Base-by-base conservation (phyloP, 2,797 vertebrate species). In the Adrianichthys oophorus region DNA sequence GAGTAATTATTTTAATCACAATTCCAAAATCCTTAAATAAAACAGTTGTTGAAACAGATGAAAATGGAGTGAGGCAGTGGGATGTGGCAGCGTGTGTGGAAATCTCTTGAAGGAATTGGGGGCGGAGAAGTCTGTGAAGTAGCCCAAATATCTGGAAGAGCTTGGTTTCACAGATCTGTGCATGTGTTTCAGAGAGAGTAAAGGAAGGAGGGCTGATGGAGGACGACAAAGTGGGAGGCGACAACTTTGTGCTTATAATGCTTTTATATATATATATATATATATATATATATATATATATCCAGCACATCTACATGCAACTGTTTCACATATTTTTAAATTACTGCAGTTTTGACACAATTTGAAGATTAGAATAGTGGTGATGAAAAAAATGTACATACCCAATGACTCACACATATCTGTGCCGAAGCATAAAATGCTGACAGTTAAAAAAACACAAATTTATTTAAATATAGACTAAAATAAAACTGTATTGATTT, bases 21-120 rank as follows among this genome's bases (percentile, higher is more conserved):
- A 32, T 7, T 8, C 7, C 8, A 32, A 29, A 29, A 8, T 32
- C 8, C 10, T 32, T 1, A 26, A 26, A 26, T 67, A 37, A 52
- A 62, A 43, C 5, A 23, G 45, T 62, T 51, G 52, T 50, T 75
- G 64, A 70, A 53, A 54, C 40, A 64, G 61, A 71, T 73, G 56
- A 76, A 86, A 83, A 76, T 63, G 64, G 56, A 56, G 59, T 62
- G 78, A 81, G 69, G 65, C 48, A 72, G 62, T 15, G 80, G 80
- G 88, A 85, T 85, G 84, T 87, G 83, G 85, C 85, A 87, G 75
- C 78, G 63, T 79, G 74, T 86, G 79, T 89, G 82, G 87, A 86
- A 85, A 89, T 81, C 68, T 76, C 67, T 64, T 69, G 46, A 80
- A 78, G 59, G 63, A 82, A 65, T 72, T 59, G 52, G 70, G 79